These are phyloP conservation scores for Synodontis membranacea DNA, from an alignment of 2,113 vertebrate genomes.

Conservation along the genomic window DNA sequence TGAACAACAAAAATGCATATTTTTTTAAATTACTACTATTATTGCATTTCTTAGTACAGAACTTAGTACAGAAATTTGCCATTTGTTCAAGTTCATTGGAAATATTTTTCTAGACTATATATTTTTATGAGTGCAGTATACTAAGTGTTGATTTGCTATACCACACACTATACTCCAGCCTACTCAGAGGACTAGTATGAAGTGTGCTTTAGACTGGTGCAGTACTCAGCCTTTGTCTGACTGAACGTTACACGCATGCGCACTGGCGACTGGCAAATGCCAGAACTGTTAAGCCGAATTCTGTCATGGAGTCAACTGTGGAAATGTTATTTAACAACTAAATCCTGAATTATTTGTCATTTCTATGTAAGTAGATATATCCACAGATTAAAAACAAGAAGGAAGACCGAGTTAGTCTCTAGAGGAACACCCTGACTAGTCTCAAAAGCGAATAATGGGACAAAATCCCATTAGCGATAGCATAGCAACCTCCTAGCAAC, in stretches of 20 bases:
- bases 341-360: background rate
- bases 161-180: background rate
- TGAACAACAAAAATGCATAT: background rate
- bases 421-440: background rate
- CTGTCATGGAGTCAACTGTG: no score
- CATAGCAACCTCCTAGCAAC: background rate
- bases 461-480: background rate
- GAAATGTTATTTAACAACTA: background rate
- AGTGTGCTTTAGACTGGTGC: background rate
- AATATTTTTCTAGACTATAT: no score
- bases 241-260: conserved; percentile 1
- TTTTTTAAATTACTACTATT: background rate
- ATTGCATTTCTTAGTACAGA: background rate
- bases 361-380: background rate
- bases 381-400: background rate
- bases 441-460: background rate
- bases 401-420: no score
- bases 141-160: no score
- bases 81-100: background rate
- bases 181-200: background rate
- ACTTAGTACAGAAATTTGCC: background rate
- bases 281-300: background rate
- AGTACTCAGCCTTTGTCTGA: background rate
- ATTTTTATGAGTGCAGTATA: no score
- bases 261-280: background rate